Base-by-base conservation (phyloP, 2,113 vertebrate species). In the Fukomys damarensis region DNA sequence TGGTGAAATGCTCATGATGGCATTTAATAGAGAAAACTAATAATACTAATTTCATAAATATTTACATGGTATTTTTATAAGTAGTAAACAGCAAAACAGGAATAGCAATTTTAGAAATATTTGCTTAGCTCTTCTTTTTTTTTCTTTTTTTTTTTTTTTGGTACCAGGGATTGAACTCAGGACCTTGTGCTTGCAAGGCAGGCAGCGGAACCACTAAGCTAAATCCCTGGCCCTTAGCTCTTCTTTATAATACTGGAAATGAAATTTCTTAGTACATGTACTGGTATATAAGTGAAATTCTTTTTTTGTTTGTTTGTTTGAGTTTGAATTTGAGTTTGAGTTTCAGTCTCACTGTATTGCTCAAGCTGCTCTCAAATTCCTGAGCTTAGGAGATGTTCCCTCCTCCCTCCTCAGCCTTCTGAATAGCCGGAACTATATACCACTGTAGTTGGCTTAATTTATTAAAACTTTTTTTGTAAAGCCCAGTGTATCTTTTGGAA, bases 211-310 rank as follows among this genome's bases (percentile, higher is more conserved):
- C n/a, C n/a, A n/a, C n/a, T n/a, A n/a, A n/a, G n/a, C n/a, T n/a
- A n/a, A n/a, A n/a, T n/a, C n/a, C n/a, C n/a, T n/a, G n/a, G n/a
- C n/a, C n/a, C n/a, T n/a, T n/a, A n/a, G n/a, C n/a, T n/a, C 11
- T 81, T 94, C 68, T 94, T 63, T 85, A 16, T 87, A n/a, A 63
- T 80, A 93, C 68, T 85, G 20, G 76, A 85, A 87, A 84, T 84
- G 68, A 81, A 93, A 59, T 93, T 94, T 93, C 85, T 10, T 85
- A 84, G 59, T 79, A 92, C 82, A 77, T 56, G 35, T 43, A 32
- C 14, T 94, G 49, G 4, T 88, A n/a, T 94, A 76, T 77, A 85
- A 91, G 77, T 94, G 88, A 95, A 76, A 61, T 72, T 89, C 63
- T 85, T 94, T 24, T 46, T n/a, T 13, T 24, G n/a, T n/a, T n/a